Evolutionary conservation across 2,888 invertebrate genomes (phyloP).

Genomic region (Antitype chi): DNA sequence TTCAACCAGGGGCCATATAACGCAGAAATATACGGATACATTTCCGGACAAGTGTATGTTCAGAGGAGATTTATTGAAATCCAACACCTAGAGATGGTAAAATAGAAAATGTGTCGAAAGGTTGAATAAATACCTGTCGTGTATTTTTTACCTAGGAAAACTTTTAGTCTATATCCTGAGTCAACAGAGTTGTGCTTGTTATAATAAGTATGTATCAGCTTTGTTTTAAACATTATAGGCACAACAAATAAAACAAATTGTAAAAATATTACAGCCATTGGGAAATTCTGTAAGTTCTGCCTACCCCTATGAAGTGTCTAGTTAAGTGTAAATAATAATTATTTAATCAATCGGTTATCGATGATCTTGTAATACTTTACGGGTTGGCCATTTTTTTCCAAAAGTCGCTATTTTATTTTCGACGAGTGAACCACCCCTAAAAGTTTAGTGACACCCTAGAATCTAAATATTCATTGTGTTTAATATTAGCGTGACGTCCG

Average conservation of each 20-base stretch:
- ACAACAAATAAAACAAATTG: neutral
- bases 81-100: slow-evolving; percentile 23
- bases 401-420: neutral
- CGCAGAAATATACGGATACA: slow-evolving; percentile 45
- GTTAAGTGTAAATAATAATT: too few species aligned
- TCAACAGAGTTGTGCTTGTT: neutral
- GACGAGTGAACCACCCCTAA: neutral
- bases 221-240: neutral
- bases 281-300: neutral
- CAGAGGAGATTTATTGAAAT: slow-evolving; percentile 56
- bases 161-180: neutral
- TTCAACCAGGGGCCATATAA: slow-evolving; percentile 43
- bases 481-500: slow-evolving; percentile 48
- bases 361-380: neutral
- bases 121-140: slow-evolving; percentile 18
- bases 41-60: slow-evolving; percentile 48
- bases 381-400: neutral
- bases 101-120: slow-evolving; percentile 42
- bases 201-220: neutral
- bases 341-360: too few species aligned
- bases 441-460: slow-evolving; percentile 3
- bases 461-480: slow-evolving; percentile 15
- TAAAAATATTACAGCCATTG: neutral
- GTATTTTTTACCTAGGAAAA: slow-evolving; percentile 1
- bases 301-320: too few species aligned